Evolutionary conservation across 2,113 vertebrate species (phyloP), one percentile per base, ranked within the genome.

Genomic region (Myotis brandtii): DNA sequence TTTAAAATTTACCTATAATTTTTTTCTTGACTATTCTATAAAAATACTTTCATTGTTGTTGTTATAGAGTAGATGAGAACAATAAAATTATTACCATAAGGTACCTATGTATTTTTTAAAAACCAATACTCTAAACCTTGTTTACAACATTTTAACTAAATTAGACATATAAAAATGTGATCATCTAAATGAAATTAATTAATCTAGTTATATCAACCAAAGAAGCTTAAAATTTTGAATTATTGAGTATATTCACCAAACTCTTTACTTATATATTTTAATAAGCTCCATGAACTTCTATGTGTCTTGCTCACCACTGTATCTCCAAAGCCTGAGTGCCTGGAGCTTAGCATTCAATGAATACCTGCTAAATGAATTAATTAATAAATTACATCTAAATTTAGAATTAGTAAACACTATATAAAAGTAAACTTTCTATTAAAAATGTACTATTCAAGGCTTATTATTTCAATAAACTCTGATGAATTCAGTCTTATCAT

Each of bases 231-330:
- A 81, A n/a, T 21, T 67, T 91, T 72, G 14, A 86, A 69, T 94
- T 67, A 89, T 59, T 80, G 37, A 89, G 6, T 50, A 81, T 85
- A 91, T 25, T 92, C 64, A 89, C 13, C 59, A 66, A 0, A 27
- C n/a, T 59, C 52, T 92, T 69, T 17, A 85, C 86, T 72, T 90
- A 89, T 54, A 79, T 40, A 73, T 95, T 95, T 88, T 21, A 93
- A 72, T 76, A 70, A 62, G 9, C 9, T 89, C 30, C 25, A 85
- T 81, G 6, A 64, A 59, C 27, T 84, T 50, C 37, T 6, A 34
- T 23, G 16, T 67, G 14, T 72, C 85, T 89, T 90, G 27, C 50
- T 95, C 50, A 93, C 50, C n/a, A 52, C 16, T 64, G 5, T 75
- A 92, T 75, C 14, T 75, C 82, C 67, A 80, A 89, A 94, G 27